Evolutionary conservation across 2,888 invertebrate genomes (phyloP), one percentile per base, ranked within the genome.

Genomic region (Folsomia candida): DNA sequence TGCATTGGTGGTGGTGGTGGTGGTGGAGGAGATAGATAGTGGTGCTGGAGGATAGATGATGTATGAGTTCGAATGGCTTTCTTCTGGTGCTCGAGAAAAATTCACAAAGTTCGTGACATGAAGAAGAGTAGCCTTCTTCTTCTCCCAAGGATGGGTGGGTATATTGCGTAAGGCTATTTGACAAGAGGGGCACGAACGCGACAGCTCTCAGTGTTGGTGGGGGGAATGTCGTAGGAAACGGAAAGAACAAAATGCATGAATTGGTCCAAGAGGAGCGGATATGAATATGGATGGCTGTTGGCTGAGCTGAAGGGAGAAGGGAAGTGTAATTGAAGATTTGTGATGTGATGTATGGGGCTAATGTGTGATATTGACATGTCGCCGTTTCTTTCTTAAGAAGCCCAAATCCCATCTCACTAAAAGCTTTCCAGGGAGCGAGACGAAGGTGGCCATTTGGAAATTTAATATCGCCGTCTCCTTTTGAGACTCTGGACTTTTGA

Each of bases 331-430:
- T 59, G 59, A 59, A 59, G 59, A 59, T 59, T 59, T 59, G 59
- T 24, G 59, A 59, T 24, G 20, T 59, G 59, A 62, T 62, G 25
- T 28, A 62, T 62, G 29, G 29, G 27, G 22, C 62, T 62, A 62
- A 62, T 62, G 29, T 62, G 29, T 62, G 62, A 62, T 62, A 62
- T 62, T 62, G 62, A 62, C 62, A 62, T 62, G 24, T 62, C 27
- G 24, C 62, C 18, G 26, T 25, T n/a, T 47, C 9, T 47, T 47
- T 47, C 47, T 47, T 47, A 47, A 47, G 47, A 47, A 47, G 47
- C 9, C 9, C 9, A 47, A 47, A 47, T 47, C 18, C 47, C 47
- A 47, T 47, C 47, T 47, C 47, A 18, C 47, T 47, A 47, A 47
- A 47, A 47, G 47, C 47, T 47, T 47, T 47, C 47, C 18, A 9